These are phyloP conservation scores for Nothoprocta perdicaria DNA, from an alignment of 2,113 vertebrate species.

Conservation along the genomic window DNA sequence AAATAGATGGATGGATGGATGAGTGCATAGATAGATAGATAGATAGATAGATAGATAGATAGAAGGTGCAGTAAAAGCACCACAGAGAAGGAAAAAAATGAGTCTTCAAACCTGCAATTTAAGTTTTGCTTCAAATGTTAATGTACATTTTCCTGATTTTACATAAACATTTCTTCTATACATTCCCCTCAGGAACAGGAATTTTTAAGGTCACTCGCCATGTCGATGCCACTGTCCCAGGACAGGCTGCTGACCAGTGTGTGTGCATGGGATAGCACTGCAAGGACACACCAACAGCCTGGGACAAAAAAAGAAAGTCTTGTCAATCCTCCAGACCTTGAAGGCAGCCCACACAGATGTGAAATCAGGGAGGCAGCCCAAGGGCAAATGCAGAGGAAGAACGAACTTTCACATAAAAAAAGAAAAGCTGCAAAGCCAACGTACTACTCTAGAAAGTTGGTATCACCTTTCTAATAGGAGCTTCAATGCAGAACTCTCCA, in stretches of 20 bases:
- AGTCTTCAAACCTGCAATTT: not conserved
- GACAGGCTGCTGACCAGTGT: not conserved
- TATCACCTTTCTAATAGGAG: not conserved
- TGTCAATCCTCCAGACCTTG: not conserved
- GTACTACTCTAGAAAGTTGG: not conserved
- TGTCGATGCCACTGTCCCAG: not conserved
- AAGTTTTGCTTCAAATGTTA: not conserved
- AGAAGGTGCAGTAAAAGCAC: not conserved
- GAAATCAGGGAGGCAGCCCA: not conserved
- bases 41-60: no score
- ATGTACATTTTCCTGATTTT: rapidly evolving
- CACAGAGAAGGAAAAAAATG: not conserved
- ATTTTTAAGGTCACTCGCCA: not conserved
- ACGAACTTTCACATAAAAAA: not conserved
- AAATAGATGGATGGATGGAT: not conserved
- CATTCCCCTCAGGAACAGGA: not conserved
- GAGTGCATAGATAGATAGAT: no score
- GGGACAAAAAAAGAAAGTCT: not conserved
- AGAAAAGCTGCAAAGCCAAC: not conserved
- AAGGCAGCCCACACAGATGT: not conserved
- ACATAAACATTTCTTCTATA: not conserved
- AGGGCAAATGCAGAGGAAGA: not conserved
- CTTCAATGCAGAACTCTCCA: not conserved
- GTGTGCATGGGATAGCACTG: not conserved
- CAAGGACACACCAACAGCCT: not conserved